These are phyloP conservation scores for Thelaira solivaga DNA, from an alignment of 2,888 invertebrate species.

Conservation along the genomic window DNA sequence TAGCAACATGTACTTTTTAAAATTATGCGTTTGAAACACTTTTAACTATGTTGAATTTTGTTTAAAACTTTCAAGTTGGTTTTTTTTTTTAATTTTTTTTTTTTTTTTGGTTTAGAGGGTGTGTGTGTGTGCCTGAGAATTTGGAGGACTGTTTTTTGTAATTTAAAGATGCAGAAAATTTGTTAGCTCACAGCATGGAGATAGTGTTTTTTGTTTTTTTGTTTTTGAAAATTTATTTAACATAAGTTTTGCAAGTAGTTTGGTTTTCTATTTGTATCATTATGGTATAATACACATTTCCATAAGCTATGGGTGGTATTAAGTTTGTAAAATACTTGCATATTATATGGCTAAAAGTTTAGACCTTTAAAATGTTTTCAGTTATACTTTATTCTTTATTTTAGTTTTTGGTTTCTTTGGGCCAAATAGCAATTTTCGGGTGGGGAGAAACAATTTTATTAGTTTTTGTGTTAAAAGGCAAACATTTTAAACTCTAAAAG, in stretches of 20 bases:
- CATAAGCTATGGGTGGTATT: constrained; percentile 51
- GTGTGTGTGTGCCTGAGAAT: not conserved
- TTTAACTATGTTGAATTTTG: not conserved
- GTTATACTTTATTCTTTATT: not conserved
- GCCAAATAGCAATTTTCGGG: constrained; percentile 12
- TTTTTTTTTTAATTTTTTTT: too few species aligned
- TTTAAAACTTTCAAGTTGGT: too few species aligned
- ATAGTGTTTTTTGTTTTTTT: too few species aligned
- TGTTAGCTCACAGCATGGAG: constrained; percentile 19
- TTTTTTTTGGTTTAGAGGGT: not conserved
- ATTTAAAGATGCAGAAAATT: constrained; percentile 57
- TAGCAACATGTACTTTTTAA: constrained; percentile 15
- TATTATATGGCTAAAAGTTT: constrained; percentile 42
- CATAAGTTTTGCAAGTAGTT: constrained; percentile 59
- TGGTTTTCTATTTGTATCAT: constrained; percentile 43
- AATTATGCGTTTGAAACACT: constrained; percentile 25
- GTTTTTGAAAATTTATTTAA: constrained; percentile 55
- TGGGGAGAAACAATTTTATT: constrained; percentile 50
- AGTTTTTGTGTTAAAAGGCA: constrained; percentile 36
- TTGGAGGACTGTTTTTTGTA: constrained; percentile 2
- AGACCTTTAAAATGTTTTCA: constrained; percentile 51
- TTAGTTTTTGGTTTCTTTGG: not conserved
- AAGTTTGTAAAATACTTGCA: constrained; percentile 37
- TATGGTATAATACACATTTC: constrained; percentile 33
- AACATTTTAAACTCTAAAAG: not conserved